A percentile compares a stretch with the other conserved stretches of the same genome.
Evolutionary conservation across 2,888 invertebrate genomes (phyloP).

Genomic region (Euspilapteryx auroguttella): DNA sequence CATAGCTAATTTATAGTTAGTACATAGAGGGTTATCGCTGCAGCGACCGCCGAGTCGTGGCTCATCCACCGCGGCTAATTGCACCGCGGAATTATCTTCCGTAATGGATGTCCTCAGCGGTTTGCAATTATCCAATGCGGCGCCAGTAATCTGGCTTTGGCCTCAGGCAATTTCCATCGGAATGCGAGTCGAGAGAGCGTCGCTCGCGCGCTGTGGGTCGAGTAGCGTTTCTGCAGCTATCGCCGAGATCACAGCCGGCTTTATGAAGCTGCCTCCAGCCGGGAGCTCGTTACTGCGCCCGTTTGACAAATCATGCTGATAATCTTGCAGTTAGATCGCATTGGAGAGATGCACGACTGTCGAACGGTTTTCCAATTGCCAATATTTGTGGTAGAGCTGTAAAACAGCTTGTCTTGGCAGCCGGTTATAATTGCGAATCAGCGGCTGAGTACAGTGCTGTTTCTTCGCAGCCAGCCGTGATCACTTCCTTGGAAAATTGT

Average conservation of each 20-base stretch:
- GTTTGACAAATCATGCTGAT: constrained; percentile 3
- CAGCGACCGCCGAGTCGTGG: constrained; percentile 1
- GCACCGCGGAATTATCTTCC: constrained; percentile 40
- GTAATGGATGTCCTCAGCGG: constrained; percentile 45
- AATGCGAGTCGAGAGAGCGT: constrained; percentile 21
- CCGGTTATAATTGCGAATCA: too few relatives aligned
- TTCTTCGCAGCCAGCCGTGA: constrained; percentile 15
- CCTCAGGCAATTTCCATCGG: constrained; percentile 38
- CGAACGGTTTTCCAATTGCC: constrained; percentile 2
- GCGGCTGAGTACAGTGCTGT: constrained; percentile 3
- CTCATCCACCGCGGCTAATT: constrained; percentile 25
- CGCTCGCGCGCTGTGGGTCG: constrained; percentile 9
- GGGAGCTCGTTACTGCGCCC: neutral
- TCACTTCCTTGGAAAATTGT: constrained; percentile 33
- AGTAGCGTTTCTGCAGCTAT: constrained; percentile 29
- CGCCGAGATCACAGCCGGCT: neutral
- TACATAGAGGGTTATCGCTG: constrained; percentile 9
- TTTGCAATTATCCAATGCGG: constrained; percentile 31
- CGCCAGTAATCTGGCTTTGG: constrained; percentile 35
- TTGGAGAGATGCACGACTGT: constrained; percentile 1
- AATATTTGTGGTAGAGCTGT: too few relatives aligned
- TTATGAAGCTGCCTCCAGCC: neutral
- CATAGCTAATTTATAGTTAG: constrained; percentile 11
- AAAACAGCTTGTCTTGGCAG: too few relatives aligned
- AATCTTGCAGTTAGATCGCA: constrained; percentile 2